These are phyloP conservation scores for Silurus aristotelis DNA, from an alignment of 2,797 vertebrate genomes.

Conservation along the genomic window DNA sequence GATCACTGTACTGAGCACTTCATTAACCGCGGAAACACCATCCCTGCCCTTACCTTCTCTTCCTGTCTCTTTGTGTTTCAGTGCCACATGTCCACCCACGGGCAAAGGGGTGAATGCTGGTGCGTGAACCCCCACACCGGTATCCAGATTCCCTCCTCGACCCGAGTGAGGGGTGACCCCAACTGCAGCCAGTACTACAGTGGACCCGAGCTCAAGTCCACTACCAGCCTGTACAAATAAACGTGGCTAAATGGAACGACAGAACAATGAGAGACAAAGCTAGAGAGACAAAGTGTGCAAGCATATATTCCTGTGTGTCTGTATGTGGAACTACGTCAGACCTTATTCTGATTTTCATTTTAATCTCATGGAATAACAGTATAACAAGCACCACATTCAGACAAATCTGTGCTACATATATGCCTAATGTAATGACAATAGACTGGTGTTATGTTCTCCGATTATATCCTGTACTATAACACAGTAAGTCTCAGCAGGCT, in stretches of 20 bases:
- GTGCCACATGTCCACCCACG: slow-evolving; percentile 97
- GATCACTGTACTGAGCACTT: slow-evolving; percentile 60
- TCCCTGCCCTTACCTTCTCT: slow-evolving; percentile 13
- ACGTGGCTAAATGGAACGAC: slow-evolving; percentile 18
- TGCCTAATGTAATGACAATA: slow-evolving; percentile 47
- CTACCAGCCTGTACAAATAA: slow-evolving; percentile 59
- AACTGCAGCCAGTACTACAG: slow-evolving; percentile 89
- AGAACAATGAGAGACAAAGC: slow-evolving; percentile 50
- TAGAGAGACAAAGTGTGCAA: slow-evolving; percentile 49
- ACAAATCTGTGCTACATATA: slow-evolving; percentile 38
- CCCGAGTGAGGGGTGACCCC: slow-evolving; percentile 88
- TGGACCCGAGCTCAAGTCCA: slow-evolving; percentile 64
- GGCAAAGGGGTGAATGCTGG: slow-evolving; percentile 96
- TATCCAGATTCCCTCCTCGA: slow-evolving; percentile 81
- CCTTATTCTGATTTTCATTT: slow-evolving; percentile 37
- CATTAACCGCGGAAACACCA: slow-evolving; percentile 61
- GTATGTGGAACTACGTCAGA: slow-evolving; percentile 45
- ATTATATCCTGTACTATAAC: slow-evolving; percentile 35
- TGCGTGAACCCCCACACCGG: slow-evolving; percentile 91
- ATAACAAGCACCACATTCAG: slow-evolving; percentile 53
- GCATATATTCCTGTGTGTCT: slow-evolving; percentile 47
- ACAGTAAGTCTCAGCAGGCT: slow-evolving; percentile 32
- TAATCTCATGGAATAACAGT: slow-evolving; percentile 53
- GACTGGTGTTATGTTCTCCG: slow-evolving; percentile 40
- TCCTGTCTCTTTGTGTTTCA: slow-evolving; percentile 67